Evolutionary conservation across 1,140 invertebrate genomes (phyloP), one percentile per base, ranked within the genome.

Genomic region (Sitophilus oryzae): DNA sequence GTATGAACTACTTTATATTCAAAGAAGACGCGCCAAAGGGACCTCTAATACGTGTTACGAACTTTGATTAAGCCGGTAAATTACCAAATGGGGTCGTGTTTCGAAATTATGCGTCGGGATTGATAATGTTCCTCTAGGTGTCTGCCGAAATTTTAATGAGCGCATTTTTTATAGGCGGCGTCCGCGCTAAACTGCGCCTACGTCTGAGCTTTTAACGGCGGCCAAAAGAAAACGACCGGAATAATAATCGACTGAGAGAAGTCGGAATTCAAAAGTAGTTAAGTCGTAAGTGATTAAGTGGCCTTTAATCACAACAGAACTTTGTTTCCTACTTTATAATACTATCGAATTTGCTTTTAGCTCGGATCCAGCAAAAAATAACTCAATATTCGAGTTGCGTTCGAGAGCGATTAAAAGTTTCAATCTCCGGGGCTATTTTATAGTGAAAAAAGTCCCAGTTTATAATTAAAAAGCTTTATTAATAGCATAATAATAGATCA

Each of bases 41-140:
- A 52, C 50, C 50, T 38, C 50, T 52, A 52, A 52, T 52, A 52
- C 50, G 50, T 52, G 50, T 52, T 43, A 21, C 30, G 50, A 52
- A 52, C 50, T 52, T 52, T 52, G 50, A 52, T 52, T 52, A 52
- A 43, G 50, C 38, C 38, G 40, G 41, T 52, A 52, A 52, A 52
- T 52, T 52, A 52, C 50, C 50, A 38, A 52, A 52, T 52, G 50
- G 50, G 22, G 50, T 52, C 50, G 50, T 52, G 50, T 43, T 52
- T 52, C 50, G 50, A 52, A 52, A 43, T 52, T 52, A 52, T 52
- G 50, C 50, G 50, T 52, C 42, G 19, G 40, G 50, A 52, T 52
- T 52, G 50, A 52, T 52, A 52, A 52, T 52, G 50, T 34, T 52
- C 40, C 25, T 23, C 14, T 43, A 43, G 42, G 50, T 23, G 50